Conservation (phyloP, 2,797 vertebrate genomes). For the Esox masquinongy region DNA sequence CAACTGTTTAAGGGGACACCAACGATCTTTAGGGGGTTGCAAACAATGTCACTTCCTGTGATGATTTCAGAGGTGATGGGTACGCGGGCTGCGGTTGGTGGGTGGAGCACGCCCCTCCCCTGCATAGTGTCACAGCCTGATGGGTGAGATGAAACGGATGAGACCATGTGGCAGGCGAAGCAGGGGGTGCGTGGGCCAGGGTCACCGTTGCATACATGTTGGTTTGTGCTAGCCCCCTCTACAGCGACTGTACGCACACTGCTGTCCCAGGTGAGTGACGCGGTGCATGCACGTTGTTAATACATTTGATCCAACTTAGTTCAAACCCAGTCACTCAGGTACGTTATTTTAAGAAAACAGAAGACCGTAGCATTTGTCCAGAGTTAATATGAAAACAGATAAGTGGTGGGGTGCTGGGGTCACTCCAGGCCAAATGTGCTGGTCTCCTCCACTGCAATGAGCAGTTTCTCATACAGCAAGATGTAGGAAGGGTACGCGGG, state of each 20-base stretch:
- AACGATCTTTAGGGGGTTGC: background rate
- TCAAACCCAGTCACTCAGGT: slow-evolving; percentile 22
- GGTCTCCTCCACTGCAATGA: slow-evolving; percentile 97
- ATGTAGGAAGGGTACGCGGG: slow-evolving; percentile 94
- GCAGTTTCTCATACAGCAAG: slow-evolving; percentile 93
- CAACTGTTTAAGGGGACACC: background rate
- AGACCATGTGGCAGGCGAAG: background rate
- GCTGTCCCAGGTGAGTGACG: slow-evolving; percentile 32
- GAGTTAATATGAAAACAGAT: slow-evolving; percentile 51
- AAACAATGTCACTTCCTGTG: background rate
- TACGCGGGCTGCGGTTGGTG: background rate
- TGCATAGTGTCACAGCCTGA: slow-evolving; percentile 4
- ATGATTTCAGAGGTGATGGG: background rate
- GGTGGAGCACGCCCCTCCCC: slow-evolving; percentile 1
- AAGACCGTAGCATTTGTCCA: slow-evolving; percentile 4
- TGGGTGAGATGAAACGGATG: slow-evolving; percentile 10
- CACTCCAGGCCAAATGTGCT: slow-evolving; percentile 86
- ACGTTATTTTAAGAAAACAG: slow-evolving; percentile 29
- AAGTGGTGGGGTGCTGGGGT: slow-evolving; percentile 3
- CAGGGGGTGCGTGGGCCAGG: slow-evolving; percentile 26
- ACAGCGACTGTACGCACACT: background rate
- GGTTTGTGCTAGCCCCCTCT: slow-evolving; percentile 41
- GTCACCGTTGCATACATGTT: slow-evolving; percentile 67
- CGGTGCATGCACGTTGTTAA: slow-evolving; percentile 59
- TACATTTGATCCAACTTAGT: slow-evolving; percentile 32